phyloP scores from a whole-genome alignment of 1,140 invertebrate genomes.

The Caenorhabditis inopinata region DNA sequence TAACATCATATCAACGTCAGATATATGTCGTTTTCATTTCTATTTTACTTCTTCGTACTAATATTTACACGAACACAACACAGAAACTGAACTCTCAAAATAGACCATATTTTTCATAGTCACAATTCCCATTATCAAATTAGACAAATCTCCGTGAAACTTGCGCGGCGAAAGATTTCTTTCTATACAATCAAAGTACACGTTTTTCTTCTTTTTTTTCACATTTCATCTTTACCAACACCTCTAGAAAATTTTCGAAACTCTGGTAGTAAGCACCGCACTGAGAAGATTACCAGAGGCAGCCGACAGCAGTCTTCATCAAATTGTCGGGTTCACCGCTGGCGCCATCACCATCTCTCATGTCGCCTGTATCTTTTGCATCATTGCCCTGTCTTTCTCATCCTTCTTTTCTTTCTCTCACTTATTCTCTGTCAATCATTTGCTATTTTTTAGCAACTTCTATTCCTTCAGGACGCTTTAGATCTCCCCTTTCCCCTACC shows the following conservation, averaged over 20 bases:
- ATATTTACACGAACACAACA: no score
- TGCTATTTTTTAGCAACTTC: neutral
- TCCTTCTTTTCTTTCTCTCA: neutral
- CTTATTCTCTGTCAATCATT: neutral
- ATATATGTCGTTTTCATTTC: no score
- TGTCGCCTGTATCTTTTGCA: neutral
- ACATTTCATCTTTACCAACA: no score
- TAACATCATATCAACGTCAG: no score
- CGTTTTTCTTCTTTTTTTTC: neutral
- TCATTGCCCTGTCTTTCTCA: neutral
- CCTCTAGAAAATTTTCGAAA: conserved; percentile 12
- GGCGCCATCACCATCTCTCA: conserved; percentile 21
- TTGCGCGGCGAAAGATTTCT: neutral
- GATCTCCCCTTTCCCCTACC: no score
- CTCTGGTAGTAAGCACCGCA: neutral
- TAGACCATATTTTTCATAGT: neutral
- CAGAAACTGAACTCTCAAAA: neutral
- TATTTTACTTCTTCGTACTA: no score
- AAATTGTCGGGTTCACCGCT: neutral
- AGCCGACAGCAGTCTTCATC: neutral
- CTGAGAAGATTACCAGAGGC: conserved; percentile 18
- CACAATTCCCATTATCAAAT: neutral
- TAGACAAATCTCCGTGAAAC: neutral
- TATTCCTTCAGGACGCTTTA: neutral
- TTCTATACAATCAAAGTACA: neutral